Base-by-base conservation (phyloP, 2,113 vertebrate species). In the Myocastor coypus region DNA sequence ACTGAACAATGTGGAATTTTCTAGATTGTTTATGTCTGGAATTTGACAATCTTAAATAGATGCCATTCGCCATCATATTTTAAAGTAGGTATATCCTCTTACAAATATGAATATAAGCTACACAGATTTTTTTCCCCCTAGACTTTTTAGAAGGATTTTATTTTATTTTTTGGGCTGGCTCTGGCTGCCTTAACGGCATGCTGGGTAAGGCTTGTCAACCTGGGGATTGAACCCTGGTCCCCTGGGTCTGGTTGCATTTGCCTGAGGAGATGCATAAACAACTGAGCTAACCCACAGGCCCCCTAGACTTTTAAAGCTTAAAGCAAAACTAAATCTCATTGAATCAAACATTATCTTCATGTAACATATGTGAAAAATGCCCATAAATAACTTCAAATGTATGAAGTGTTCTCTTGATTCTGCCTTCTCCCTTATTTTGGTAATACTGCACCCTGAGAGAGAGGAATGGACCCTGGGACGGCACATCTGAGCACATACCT, bases 341-440 rank as follows among this genome's bases (percentile, higher is more conserved):
- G 16, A 87, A 19, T 82, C 42, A 78, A 75, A 57, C 3, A 50
- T 55, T 40, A 11, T 90, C 26, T 92, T 95, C 37, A 77, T 73
- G 16, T 46, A 83, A 86, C 50, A 57, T 59, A 85, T 50, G 59
- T 86, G 14, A n/a, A 17, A 59, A 24, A 0, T 59, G 83, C 32
- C 14, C 30, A 87, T 30, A 83, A 71, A 55, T 88, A 78, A 59
- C 17, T 46, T 0, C 30, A 34, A n/a, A 11, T 64, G 13, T 66
- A 83, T 37, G 77, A 50, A 89, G 14, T 94, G 4, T 61, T 66
- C 37, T 78, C 13, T 13, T 34, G 28, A 22, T 82, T 93, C 34
- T 89, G 19, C 3, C 52, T 59, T 87, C 42, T 89, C 40, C 14
- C 37, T 91, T 66, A 75, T 64, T 92, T 94, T 87, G n/a, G 77